Percentiles rank a stretch among this genome's conserved stretches.
These are phyloP conservation scores for Ivindomyrus marchei DNA, from an alignment of 2,113 vertebrate species.

Conservation along the genomic window DNA sequence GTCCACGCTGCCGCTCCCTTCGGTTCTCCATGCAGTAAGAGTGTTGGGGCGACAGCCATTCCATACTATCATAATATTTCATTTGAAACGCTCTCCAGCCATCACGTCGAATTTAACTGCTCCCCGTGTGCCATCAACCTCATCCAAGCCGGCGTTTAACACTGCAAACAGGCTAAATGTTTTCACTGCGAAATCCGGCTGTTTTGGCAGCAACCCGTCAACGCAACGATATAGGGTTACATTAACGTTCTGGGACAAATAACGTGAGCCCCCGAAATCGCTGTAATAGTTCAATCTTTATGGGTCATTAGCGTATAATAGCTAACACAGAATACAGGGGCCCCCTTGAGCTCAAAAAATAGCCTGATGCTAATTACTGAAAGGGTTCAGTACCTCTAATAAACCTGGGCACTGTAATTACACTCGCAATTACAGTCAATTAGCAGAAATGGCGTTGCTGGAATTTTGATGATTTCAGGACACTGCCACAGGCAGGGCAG, in stretches of 20 bases:
- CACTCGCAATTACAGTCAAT: constrained; percentile 20
- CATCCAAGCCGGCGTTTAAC: constrained; percentile 18
- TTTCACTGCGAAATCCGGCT: background rate
- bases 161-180: constrained; percentile 27
- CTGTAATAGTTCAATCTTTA: constrained; percentile 31
- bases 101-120: constrained; percentile 7
- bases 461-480: constrained; percentile 19
- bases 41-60: background rate
- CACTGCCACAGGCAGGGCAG: background rate
- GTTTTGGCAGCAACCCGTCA: background rate
- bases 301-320: constrained; percentile 32
- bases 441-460: background rate
- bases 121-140: constrained; percentile 25
- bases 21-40: constrained; percentile 13
- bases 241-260: constrained; percentile 30
- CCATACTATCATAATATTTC: constrained; percentile 17
- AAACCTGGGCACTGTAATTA: constrained; percentile 24
- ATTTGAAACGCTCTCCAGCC: background rate
- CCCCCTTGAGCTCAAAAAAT: constrained; percentile 22
- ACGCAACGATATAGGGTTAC: constrained; percentile 23
- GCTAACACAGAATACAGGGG: constrained; percentile 19
- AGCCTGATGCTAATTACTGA: constrained; percentile 24
- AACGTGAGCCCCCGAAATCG: constrained; percentile 25
- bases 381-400: constrained; percentile 21
- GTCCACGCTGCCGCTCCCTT: constrained; percentile 16